phyloP scores from a whole-genome alignment of 2,888 invertebrate genomes.

The Elgonia sp. region DNA sequence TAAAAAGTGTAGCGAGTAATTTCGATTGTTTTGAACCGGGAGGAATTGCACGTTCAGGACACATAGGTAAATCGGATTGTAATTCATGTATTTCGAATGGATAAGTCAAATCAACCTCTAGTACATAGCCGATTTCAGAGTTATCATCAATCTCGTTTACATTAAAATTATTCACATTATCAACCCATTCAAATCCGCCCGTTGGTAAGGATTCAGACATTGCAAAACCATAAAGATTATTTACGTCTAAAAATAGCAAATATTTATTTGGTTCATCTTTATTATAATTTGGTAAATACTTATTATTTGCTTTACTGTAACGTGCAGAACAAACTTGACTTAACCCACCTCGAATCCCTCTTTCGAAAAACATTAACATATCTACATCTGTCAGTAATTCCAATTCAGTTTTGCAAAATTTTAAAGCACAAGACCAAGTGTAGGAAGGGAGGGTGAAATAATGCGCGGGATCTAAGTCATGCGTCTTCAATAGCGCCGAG shows the following conservation, averaged over 20 bases:
- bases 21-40: constrained; percentile 4
- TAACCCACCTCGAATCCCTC: constrained; percentile 77
- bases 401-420: no score
- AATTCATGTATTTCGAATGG: background rate
- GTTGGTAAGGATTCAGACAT: no score
- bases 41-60: background rate
- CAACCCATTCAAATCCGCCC: constrained; percentile 78
- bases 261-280: constrained; percentile 73
- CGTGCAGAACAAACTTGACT: constrained; percentile 75
- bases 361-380: constrained; percentile 77
- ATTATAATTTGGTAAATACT: constrained; percentile 57
- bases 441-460: no score
- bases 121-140: constrained; percentile 5
- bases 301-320: constrained; percentile 77
- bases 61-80: background rate
- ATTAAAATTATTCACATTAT: background rate
- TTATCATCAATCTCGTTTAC: background rate
- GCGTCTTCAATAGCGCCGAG: no score
- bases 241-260: constrained; percentile 82
- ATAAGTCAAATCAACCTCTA: constrained; percentile 33
- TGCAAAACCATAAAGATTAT: no score
- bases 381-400: no score
- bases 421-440: no score
- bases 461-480: no score
- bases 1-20: background rate